Conservation (phyloP, 1,140 invertebrate genomes). For the Lepidurus couesii region DNA sequence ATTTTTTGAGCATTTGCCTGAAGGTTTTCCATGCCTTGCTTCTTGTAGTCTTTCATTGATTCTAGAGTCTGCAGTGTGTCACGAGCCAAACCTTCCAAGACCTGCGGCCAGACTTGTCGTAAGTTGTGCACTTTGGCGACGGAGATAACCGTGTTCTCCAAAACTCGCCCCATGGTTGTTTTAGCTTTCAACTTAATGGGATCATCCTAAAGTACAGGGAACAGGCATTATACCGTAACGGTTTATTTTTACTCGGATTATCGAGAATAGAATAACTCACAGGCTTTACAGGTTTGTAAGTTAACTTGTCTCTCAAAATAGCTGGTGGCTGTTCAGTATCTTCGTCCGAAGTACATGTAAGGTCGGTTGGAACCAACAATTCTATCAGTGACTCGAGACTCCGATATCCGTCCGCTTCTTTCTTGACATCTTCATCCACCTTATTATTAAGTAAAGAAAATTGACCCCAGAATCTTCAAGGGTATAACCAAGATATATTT, state of each 20-base stretch:
- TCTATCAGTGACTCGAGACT: background rate
- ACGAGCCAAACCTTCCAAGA: background rate
- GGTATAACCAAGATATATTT: background rate
- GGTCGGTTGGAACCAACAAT: background rate
- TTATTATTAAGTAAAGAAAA: background rate
- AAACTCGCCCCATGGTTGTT: background rate
- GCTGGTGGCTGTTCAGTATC: background rate
- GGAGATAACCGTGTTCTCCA: background rate
- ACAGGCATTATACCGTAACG: background rate
- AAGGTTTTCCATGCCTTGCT: background rate
- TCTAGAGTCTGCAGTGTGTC: background rate
- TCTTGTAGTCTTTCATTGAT: background rate
- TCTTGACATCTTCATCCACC: background rate
- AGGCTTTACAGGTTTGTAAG: conserved; percentile 3
- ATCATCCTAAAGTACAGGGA: background rate
- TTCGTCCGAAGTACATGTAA: background rate
- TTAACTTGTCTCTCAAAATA: background rate
- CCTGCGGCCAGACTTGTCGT: background rate
- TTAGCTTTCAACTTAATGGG: background rate
- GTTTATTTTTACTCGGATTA: background rate
- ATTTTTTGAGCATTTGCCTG: background rate
- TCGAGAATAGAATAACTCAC: background rate
- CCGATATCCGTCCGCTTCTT: background rate
- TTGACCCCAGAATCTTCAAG: background rate
- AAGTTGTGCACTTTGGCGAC: background rate